Percentiles rank a stretch among this genome's conserved stretches.
phyloP scores from a whole-genome alignment of 2,113 vertebrate genomes.

The Condylura cristata region DNA sequence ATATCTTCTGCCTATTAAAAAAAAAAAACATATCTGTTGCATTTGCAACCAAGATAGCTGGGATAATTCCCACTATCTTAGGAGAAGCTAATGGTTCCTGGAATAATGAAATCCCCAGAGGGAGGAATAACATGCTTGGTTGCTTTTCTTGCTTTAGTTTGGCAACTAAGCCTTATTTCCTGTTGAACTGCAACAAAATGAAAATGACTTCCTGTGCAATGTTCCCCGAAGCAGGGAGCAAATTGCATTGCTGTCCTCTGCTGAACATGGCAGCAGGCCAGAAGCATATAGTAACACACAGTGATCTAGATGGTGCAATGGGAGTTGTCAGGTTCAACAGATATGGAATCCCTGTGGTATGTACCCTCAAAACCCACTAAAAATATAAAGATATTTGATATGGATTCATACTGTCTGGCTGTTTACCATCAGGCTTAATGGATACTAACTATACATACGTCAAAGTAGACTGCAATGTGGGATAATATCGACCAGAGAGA shows the following conservation, averaged over 20 bases:
- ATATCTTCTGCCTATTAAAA: background rate
- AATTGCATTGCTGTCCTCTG: background rate
- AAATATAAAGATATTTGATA: too few relatives aligned
- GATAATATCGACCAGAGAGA: background rate
- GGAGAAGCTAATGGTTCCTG: background rate
- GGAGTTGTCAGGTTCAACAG: background rate
- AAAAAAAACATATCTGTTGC: background rate
- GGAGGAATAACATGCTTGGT: background rate
- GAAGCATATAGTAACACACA: background rate
- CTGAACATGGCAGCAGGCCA: background rate
- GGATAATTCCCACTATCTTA: background rate
- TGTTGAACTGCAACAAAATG: constrained; percentile 32
- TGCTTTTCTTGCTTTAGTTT: constrained; percentile 58
- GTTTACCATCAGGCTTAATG: background rate
- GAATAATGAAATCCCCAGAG: background rate
- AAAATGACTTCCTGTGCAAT: constrained; percentile 35
- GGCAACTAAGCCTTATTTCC: constrained; percentile 44
- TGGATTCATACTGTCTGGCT: background rate
- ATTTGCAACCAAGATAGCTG: background rate
- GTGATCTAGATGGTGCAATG: background rate
- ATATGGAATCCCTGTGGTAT: background rate
- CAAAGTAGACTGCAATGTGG: background rate
- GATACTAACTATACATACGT: background rate
- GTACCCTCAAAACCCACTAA: too few relatives aligned
- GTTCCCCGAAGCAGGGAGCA: background rate